A percentile compares a stretch with the other conserved stretches of the same genome.
phyloP scores from a whole-genome alignment of 2,797 vertebrate species.

The Brotula barbata region DNA sequence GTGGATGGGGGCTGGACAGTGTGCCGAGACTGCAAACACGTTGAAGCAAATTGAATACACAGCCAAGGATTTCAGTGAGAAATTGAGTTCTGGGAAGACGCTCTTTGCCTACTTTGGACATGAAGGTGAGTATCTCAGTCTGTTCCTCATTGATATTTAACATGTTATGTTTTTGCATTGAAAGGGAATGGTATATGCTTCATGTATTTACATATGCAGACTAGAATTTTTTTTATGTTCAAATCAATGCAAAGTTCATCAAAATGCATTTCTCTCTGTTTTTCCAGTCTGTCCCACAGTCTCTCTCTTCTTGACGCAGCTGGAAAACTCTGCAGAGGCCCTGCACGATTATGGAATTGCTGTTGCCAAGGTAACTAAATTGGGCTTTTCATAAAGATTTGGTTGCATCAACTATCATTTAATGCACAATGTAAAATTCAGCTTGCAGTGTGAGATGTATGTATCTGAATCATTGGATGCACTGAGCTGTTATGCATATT shows the following conservation, averaged over 20 bases:
- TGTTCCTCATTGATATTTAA: not conserved
- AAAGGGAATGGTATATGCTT: too few relatives aligned
- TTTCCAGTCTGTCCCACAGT: conserved; percentile 73
- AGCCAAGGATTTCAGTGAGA: conserved; percentile 60
- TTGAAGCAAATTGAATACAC: conserved; percentile 58
- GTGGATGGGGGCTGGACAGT: conserved; percentile 41
- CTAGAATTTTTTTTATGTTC: too few relatives aligned
- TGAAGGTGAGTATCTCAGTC: conserved; percentile 69
- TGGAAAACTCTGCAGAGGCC: conserved; percentile 79
- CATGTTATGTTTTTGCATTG: not conserved
- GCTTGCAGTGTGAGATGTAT: too few relatives aligned
- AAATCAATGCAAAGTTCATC: too few relatives aligned
- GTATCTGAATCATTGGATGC: too few relatives aligned
- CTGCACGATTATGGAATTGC: conserved; percentile 86
- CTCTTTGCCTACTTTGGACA: conserved; percentile 86
- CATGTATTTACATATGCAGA: too few relatives aligned
- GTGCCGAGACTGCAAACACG: conserved; percentile 48
- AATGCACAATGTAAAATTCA: too few relatives aligned
- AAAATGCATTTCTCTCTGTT: conserved; percentile 1
- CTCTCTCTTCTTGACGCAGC: conserved; percentile 81
- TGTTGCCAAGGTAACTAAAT: conserved; percentile 82
- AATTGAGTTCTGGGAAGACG: conserved; percentile 79
- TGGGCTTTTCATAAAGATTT: not conserved
- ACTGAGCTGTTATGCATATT: not conserved
- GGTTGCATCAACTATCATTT: too few relatives aligned